Evolutionary conservation across 2,797 vertebrate species (phyloP).

Genomic region (Anguilla obscura): DNA sequence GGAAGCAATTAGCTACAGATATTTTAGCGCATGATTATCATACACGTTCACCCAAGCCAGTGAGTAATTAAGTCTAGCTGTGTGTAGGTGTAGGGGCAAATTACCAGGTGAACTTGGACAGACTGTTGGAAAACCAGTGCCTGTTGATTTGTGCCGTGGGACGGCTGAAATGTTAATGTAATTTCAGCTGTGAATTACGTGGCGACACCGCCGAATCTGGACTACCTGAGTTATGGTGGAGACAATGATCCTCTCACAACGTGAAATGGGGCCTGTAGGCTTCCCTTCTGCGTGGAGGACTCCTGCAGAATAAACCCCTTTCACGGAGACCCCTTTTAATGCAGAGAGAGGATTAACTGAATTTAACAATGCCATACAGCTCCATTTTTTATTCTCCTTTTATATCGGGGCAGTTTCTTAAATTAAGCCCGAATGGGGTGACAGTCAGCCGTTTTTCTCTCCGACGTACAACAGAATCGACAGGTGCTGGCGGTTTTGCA

Average conservation of each 20-base stretch:
- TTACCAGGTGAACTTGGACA: conserved; percentile 48
- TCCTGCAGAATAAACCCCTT: conserved; percentile 46
- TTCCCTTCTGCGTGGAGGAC: conserved; percentile 48
- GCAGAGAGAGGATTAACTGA: conserved; percentile 35
- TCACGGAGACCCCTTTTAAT: conserved; percentile 30
- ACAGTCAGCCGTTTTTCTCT: conserved; percentile 39
- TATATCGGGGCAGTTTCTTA: conserved; percentile 21
- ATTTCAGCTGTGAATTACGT: conserved; percentile 62
- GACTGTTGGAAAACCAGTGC: conserved; percentile 17
- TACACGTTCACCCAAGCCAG: conserved; percentile 13
- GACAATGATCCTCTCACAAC: conserved; percentile 16
- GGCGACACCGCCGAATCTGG: conserved; percentile 52
- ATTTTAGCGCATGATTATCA: neutral
- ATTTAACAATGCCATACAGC: conserved; percentile 37
- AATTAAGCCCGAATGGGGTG: conserved; percentile 40
- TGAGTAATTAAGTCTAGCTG: conserved; percentile 50
- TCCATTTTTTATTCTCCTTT: conserved; percentile 28
- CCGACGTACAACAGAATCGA: conserved; percentile 30
- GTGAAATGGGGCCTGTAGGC: conserved; percentile 23
- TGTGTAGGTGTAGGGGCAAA: conserved; percentile 57
- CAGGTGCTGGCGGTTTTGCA: conserved; percentile 25
- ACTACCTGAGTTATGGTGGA: conserved; percentile 54
- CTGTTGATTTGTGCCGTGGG: conserved; percentile 35
- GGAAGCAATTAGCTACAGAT: neutral
- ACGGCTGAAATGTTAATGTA: conserved; percentile 57